Evolutionary conservation across 1,140 invertebrate species (phyloP).

Genomic region (Ptiloglossa arizonensis): DNA sequence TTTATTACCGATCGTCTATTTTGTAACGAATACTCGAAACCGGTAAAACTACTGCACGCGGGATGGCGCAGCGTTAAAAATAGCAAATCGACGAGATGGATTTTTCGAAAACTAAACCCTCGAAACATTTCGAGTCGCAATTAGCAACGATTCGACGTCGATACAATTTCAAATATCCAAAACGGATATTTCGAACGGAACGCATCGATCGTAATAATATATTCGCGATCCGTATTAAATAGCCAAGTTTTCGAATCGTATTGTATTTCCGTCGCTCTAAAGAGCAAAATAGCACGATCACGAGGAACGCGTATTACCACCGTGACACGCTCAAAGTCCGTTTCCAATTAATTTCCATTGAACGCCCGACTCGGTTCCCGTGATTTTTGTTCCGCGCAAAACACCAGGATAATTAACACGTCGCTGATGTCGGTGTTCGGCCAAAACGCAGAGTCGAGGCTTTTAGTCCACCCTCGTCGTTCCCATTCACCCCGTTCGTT

Average conservation of each 20-base stretch:
- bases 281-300: background rate
- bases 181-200: background rate
- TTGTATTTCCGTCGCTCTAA: background rate
- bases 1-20: too few relatives aligned
- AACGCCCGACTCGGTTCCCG: constrained; percentile 7
- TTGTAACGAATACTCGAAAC: too few relatives aligned
- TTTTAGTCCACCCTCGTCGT: constrained; percentile 72
- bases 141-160: too few relatives aligned
- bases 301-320: background rate
- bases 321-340: background rate
- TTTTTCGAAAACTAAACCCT: too few relatives aligned
- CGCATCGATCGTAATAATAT: too few relatives aligned
- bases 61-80: too few relatives aligned
- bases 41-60: too few relatives aligned
- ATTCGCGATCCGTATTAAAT: too few relatives aligned
- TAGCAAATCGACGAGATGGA: too few relatives aligned
- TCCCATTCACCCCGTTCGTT: constrained; percentile 64
- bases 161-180: too few relatives aligned
- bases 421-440: constrained; percentile 62
- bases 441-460: constrained; percentile 72
- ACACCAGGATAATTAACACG: constrained; percentile 56
- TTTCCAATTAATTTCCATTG: constrained; percentile 32
- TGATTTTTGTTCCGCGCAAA: constrained; percentile 23
- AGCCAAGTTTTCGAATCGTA: background rate
- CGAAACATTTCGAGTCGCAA: too few relatives aligned